Evolutionary conservation across 1,140 invertebrate species (phyloP).

Genomic region (Saxidomus purpurata): DNA sequence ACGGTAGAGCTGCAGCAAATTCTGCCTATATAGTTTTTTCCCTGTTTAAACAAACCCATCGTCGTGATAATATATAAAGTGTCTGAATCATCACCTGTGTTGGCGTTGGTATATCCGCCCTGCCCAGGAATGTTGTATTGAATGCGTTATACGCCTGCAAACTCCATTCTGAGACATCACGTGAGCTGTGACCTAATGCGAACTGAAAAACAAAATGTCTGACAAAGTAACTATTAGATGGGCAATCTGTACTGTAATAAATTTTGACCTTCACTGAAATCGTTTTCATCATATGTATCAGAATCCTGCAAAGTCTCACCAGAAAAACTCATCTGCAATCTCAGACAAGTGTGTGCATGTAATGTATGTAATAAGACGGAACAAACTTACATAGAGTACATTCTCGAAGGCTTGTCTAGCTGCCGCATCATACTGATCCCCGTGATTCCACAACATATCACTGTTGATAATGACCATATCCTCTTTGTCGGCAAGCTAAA

Average conservation of each 20-base stretch:
- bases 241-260: no score
- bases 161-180: background rate
- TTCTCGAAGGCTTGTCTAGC: slow-evolving; percentile 71
- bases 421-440: slow-evolving; percentile 58
- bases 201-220: slow-evolving; percentile 37
- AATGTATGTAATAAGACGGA: no score
- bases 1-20: no score
- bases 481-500: slow-evolving; percentile 25
- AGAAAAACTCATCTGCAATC: no score
- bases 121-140: background rate
- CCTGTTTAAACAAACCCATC: no score
- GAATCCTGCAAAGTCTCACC: no score
- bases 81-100: slow-evolving; percentile 41
- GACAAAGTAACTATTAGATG: no score
- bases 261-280: no score
- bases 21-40: no score
- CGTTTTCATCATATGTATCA: no score
- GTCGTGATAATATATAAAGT: no score
- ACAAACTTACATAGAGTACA: slow-evolving; percentile 70
- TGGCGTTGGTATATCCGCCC: slow-evolving; percentile 18
- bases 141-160: background rate
- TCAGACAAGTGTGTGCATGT: no score
- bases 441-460: slow-evolving; percentile 64
- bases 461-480: slow-evolving; percentile 59
- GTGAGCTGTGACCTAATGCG: slow-evolving; percentile 11